Evolutionary conservation across 2,797 vertebrate species (phyloP), one percentile per base, ranked within the genome.

Genomic region (Fundulus diaphanus): DNA sequence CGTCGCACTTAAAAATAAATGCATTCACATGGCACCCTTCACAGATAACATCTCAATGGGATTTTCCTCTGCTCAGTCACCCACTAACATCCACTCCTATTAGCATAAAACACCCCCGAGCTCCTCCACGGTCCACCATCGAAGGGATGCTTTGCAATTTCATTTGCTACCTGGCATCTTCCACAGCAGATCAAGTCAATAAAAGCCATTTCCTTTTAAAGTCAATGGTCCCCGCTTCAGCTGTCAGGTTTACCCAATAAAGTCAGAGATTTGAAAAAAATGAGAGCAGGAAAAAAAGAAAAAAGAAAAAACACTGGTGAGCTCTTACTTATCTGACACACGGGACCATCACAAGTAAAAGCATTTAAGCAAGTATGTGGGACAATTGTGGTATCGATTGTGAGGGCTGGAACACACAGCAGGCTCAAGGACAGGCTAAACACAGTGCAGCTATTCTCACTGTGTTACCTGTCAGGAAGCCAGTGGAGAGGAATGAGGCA

Each of bases 21-120:
- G 81, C 85, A 76, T 79, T 86, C 89, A 78, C 84, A 74, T 89
- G 92, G 87, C 93, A 92, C 91, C 87, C 82, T 91, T 91, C 52
- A 63, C 73, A 73, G 81, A 85, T 79, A 84, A 90, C 79, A 77
- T 87, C 85, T 90, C 86, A 85, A 76, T 65, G 56, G 82, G 81
- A 59, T 67, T 81, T 80, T 73, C 84, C 61, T 80, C 74, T 84
- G 88, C 81, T 85, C 88, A 76, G 61, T 86, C 92, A 87, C 63
- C 91, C 89, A 70, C 68, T 72, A 83, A 79, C 89, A 90, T 86
- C 66, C 52, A 77, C 70, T 86, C 35, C 11, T 4, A 88, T 92
- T 88, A 91, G 88, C 91, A 87, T 90, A 83, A 85, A 86, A 80
- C 24, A 67, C 73, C 57, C 78, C 80, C 22, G 9, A 51, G 71